Base-by-base conservation (phyloP, 1,140 invertebrate genomes). In the Anagrus nilaparvatae region DNA sequence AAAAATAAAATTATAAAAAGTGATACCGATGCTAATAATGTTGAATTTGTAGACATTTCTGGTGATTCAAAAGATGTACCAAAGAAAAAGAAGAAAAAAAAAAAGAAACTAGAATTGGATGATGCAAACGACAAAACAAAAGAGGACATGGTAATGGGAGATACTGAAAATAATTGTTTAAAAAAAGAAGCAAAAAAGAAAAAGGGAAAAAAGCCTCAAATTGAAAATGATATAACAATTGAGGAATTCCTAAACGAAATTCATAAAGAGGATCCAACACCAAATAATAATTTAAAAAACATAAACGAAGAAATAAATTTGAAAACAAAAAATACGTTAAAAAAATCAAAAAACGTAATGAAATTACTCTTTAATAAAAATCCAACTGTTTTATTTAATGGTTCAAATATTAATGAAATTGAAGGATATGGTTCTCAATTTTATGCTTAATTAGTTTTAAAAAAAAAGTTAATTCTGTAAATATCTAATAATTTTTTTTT, bases 381-480 rank as follows among this genome's bases (percentile, higher is more conserved):
- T 38, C 52, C 57, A 10, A 30, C 53, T 20, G 25, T 53, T 28
- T 18, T 60, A 8, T 68, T 68, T 37, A 36, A 40, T 30, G 64
- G 63, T 3, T 61, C 63, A 3, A 68, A 67, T 48, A 48, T 67
- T 10, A 52, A 58, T 43, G 51, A 60, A 33, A 57, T 68, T 21
- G 54, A 53, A 39, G 63, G 63, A 30, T 67, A 67, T 43, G 62
- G 61, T 8, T 17, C 5, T 6, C 12, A 50, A 29, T 21, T 47
- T 23, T 3, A 34, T 23, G n/a, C n/a, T n/a, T n/a, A n/a, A n/a
- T n/a, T n/a, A n/a, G n/a, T n/a, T n/a, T n/a, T n/a, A n/a, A n/a
- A n/a, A n/a, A n/a, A n/a, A n/a, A n/a, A n/a, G n/a, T n/a, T n/a
- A n/a, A n/a, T n/a, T n/a, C n/a, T n/a, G n/a, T n/a, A n/a, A n/a